Percentiles rank a stretch among this genome's conserved stretches.
Evolutionary conservation across 2,113 vertebrate species (phyloP).

Genomic region (Malurus alboscapulatus): DNA sequence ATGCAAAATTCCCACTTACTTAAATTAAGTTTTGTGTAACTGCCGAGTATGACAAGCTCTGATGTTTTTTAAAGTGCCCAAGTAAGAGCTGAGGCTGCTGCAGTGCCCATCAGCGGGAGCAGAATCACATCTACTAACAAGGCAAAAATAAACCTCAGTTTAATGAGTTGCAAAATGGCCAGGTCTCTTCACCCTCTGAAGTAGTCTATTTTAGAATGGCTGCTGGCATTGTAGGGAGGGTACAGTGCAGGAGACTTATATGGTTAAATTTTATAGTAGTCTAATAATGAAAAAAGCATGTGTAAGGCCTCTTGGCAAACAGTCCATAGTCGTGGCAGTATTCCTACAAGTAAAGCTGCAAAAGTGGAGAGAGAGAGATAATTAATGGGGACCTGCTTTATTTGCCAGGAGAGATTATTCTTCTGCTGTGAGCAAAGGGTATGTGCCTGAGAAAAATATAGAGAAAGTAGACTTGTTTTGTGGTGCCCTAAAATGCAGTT

Average conservation of each 20-base stretch:
- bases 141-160: constrained; percentile 32
- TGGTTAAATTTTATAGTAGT: constrained; percentile 65
- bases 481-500: constrained; percentile 36
- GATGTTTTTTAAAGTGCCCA: background rate
- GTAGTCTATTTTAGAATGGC: constrained; percentile 54
- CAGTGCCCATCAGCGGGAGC: background rate
- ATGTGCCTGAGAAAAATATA: constrained; percentile 22
- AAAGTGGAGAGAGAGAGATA: constrained; percentile 9
- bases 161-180: constrained; percentile 51
- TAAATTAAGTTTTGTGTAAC: background rate
- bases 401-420: constrained; percentile 46
- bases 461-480: constrained; percentile 29
- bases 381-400: constrained; percentile 47
- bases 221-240: constrained; percentile 40
- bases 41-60: background rate
- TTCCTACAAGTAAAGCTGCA: constrained; percentile 28
- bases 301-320: constrained; percentile 60
- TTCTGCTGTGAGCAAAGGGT: background rate
- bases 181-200: constrained; percentile 18
- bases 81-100: background rate
- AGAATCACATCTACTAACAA: constrained; percentile 33
- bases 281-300: constrained; percentile 65
- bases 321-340: constrained; percentile 4
- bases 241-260: constrained; percentile 39
- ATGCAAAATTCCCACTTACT: background rate